Evolutionary conservation across 2,113 vertebrate species (phyloP), one percentile per base, ranked within the genome.

Genomic region (Athene noctua): DNA sequence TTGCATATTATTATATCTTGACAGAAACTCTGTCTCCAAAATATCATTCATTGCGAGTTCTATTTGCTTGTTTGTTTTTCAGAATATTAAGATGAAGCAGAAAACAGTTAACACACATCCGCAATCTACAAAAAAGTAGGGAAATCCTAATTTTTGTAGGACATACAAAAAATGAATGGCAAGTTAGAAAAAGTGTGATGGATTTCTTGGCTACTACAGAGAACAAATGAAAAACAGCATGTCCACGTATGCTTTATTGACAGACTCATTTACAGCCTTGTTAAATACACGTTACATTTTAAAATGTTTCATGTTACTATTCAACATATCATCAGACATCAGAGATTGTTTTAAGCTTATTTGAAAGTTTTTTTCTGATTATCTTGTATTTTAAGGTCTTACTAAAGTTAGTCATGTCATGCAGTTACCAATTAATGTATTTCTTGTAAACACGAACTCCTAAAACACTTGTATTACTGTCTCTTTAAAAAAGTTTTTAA

Each of bases 1-100:
- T 94, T 92, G 72, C 63, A 66, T 86, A 84, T 83, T 70, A 84
- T 85, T 83, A 49, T 67, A 92, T 59, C 61, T 66, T 91, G n/a
- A 96, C 26, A 93, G 55, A 90, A 87, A 71, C n/a, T 87, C 25
- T 13, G 29, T 59, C 46, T 74, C n/a, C 20, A 55, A 72, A 89
- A 86, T 63, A 89, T 10, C 29, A 51, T 44, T 92, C 52, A 58
- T 14, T 44, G 29, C 47, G 38, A 75, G 61, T 47, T 4, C 29
- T 61, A 12, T 58, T 73, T 51, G 6, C 22, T 62, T 67, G 23
- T 12, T 85, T 80, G 18, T 66, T 95, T 91, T 58, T 55, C 81
- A 67, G 34, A 92, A 67, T 86, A 79, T 49, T 55, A 38, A 88
- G 21, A 47, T 77, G 25, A 90, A 94, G 16, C 23, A 90, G 62